Base-by-base conservation (phyloP, 2,888 invertebrate genomes). In the Ypsolopha sequella region DNA sequence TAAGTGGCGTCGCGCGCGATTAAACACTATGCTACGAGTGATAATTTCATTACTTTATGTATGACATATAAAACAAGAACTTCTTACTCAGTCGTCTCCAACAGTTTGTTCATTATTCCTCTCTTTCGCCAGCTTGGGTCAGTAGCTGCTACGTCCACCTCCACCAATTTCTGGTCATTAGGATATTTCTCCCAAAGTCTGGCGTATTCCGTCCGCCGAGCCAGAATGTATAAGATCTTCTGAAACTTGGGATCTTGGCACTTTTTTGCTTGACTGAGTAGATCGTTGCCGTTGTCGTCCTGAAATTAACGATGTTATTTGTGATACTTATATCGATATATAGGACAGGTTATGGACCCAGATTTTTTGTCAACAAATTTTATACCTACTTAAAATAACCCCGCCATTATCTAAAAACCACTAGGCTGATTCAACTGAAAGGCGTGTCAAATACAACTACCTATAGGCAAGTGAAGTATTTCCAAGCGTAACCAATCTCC, bases 121-220 rank as follows among this genome's bases (percentile, higher is more conserved):
- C 87, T 85, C 48, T 90, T 90, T 55, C 92, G 80, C 88, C 90
- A 92, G 10, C 77, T 77, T 0, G 82, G 84, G 58, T 93, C 91
- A 1, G 92, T 92, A 0, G 92, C 91, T 0, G 92, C 76, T 38
- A 93, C 89, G 62, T 90, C 90, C 10, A 92, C 78, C 50, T 91
- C 91, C 49, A 92, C 75, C 41, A 89, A 66, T 38, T 79, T 81
- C 35, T 88, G 64, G 0, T 89, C 80, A 4, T 82, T 78, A 0
- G 90, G 90, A 60, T 85, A 92, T 60, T 80, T 86, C 54, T 81
- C 80, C 70, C 89, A 89, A 0, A 91, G 73, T 51, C 87, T 87
- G 0, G 89, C 86, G 14, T 88, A 77, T 51, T 73, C 77, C 36
- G 89, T 91, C 7, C 92, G 85, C 44, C 80, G 68, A 13, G 88